phyloP scores from a whole-genome alignment of 2,888 invertebrate species.

The Cheilosia soror region DNA sequence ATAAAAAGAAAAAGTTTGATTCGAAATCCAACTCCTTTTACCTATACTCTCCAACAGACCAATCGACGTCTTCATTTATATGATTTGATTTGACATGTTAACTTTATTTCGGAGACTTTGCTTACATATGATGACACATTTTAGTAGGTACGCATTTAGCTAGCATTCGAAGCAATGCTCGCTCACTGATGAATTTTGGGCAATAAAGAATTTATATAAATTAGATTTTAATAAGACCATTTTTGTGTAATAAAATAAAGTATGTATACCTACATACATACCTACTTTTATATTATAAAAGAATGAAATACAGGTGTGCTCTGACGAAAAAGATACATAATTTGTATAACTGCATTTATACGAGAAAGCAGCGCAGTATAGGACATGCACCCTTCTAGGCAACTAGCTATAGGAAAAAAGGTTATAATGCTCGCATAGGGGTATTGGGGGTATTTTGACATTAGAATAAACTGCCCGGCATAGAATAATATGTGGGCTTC shows the following conservation, averaged over 20 bases:
- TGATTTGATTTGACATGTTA: too few relatives aligned
- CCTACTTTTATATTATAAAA: too few relatives aligned
- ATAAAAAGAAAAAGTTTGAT: too few relatives aligned
- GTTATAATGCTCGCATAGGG: slow-evolving; percentile 8
- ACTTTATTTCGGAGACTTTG: too few relatives aligned
- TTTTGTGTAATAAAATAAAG: too few relatives aligned
- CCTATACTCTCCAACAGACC: too few relatives aligned
- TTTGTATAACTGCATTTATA: neutral
- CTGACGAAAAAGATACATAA: neutral
- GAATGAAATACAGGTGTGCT: slow-evolving; percentile 1
- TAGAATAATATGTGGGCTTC: slow-evolving; percentile 20
- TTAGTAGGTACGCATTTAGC: too few relatives aligned
- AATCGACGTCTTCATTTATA: too few relatives aligned
- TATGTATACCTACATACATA: too few relatives aligned
- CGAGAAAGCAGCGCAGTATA: neutral
- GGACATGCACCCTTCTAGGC: neutral
- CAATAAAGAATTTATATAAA: neutral
- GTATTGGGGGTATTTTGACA: slow-evolving; percentile 31
- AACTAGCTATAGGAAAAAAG: neutral
- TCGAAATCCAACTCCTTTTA: too few relatives aligned
- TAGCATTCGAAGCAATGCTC: neutral
- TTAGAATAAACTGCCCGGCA: slow-evolving; percentile 7
- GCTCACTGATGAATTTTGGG: neutral
- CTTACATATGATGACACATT: too few relatives aligned
- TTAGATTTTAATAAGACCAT: too few relatives aligned